Evolutionary conservation across 2,113 vertebrate species (phyloP), one percentile per base, ranked within the genome.

Genomic region (Hypomesus transpacificus): DNA sequence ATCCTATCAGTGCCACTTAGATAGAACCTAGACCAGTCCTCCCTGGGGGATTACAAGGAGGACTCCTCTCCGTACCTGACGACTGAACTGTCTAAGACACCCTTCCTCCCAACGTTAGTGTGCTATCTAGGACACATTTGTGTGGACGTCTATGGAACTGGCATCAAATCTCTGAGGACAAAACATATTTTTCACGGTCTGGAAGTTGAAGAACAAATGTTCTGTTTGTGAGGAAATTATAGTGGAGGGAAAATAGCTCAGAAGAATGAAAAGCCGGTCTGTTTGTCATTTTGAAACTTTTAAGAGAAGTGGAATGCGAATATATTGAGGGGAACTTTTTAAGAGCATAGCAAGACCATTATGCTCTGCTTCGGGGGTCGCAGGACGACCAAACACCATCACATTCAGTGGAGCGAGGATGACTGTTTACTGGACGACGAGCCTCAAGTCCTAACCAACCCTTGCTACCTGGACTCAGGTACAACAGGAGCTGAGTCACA

Each of bases 291-390:
- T 46, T 9, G 9, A 46, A 46, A 46, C 8, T 46, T 46, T 46
- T 9, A 46, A 46, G 7, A 46, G 39, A 46, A 46, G 39, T 46
- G 9, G 39, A 46, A 46, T 46, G 39, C 13, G 9, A 46, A 9
- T 9, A 46, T 46, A 46, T 46, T 46, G 9, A 46, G 39, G 39
- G 39, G 39, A 13, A 28, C 57, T 22, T 24, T 16, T 18, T 66
- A n/a, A 66, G 34, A 58, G 57, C 46, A 31, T 13, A 72, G 6
- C 39, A 81, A 4, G 46, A 81, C 31, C 67, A 90, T 82, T 77
- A 85, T 89, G 86, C 70, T 75, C 71, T 92, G 91, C 81, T 92
- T 92, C 1, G 89, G 91, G 50, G 64, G 75, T 63, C 79, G 77
- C 1, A 86, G 88, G 31, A 72, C 71, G 72, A 76, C 69, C 53